These are phyloP conservation scores for Rhagonycha fulva DNA, from an alignment of 2,888 invertebrate genomes.

Conservation along the genomic window DNA sequence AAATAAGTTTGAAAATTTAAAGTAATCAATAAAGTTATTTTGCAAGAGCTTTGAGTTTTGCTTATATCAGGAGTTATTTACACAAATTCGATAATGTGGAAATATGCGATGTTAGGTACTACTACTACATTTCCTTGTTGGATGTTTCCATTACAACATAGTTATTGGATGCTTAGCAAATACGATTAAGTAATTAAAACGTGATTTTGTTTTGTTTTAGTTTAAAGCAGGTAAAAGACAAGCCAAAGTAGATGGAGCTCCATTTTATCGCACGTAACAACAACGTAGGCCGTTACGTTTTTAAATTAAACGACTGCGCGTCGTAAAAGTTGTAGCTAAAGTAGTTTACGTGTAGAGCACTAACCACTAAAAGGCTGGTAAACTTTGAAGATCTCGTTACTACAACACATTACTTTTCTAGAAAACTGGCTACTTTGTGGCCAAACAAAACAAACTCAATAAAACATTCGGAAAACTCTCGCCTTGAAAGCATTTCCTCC, in stretches of 20 bases:
- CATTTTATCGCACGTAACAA: background rate
- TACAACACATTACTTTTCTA: constrained; percentile 42
- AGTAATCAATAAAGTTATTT: background rate
- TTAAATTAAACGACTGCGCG: background rate
- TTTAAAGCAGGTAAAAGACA: background rate
- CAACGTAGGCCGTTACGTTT: background rate
- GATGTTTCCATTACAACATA: background rate
- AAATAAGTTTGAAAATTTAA: background rate
- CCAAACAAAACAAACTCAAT: constrained; percentile 38
- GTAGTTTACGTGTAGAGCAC: constrained; percentile 27
- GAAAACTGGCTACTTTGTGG: constrained; percentile 45
- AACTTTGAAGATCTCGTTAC: constrained; percentile 44
- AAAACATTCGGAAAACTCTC: constrained; percentile 22
- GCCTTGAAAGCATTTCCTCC: constrained; percentile 22
- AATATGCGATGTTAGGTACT: background rate
- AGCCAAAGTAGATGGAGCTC: background rate
- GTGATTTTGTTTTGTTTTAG: background rate
- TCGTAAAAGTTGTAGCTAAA: constrained; percentile 8
- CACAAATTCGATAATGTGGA: background rate
- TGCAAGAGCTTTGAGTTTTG: background rate
- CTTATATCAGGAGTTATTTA: background rate
- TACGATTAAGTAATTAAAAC: background rate
- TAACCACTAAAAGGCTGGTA: constrained; percentile 41
- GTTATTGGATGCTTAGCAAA: background rate
- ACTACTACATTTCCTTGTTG: background rate